These are phyloP conservation scores for Scrobipalpa costella DNA, from an alignment of 2,888 invertebrate species.

Conservation along the genomic window DNA sequence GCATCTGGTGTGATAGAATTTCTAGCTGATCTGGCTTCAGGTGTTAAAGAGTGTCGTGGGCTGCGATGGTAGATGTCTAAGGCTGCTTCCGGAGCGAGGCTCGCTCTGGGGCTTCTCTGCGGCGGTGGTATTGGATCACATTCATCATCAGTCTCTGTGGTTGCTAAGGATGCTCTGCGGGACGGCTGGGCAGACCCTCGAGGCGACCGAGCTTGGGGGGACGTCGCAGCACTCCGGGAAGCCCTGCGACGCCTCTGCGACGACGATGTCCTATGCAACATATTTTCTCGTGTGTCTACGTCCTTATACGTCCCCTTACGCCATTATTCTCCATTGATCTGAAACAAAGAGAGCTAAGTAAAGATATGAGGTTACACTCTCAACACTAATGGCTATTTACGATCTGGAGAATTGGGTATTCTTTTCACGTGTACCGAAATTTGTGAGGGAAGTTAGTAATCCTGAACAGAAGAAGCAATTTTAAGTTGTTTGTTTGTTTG, in stretches of 20 bases:
- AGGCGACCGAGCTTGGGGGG: constrained; percentile 81
- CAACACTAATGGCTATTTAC: constrained; percentile 28
- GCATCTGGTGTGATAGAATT: constrained; percentile 84
- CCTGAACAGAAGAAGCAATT: constrained; percentile 46
- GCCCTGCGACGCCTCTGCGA: constrained; percentile 85
- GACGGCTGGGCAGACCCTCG: constrained; percentile 72
- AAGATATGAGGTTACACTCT: constrained; percentile 9
- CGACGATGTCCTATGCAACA: constrained; percentile 84
- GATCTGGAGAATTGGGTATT: constrained; percentile 32
- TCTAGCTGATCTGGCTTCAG: constrained; percentile 81
- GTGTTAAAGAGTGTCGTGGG: constrained; percentile 79
- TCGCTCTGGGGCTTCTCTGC: constrained; percentile 80
- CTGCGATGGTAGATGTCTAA: constrained; percentile 78
- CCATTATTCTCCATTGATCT: constrained; percentile 30
- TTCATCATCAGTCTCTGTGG: constrained; percentile 83
- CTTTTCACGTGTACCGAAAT: constrained; percentile 37
- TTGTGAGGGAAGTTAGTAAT: constrained; percentile 45
- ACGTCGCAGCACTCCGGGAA: constrained; percentile 84
- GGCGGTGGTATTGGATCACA: constrained; percentile 62
- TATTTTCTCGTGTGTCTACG: constrained; percentile 46
- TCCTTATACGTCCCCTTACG: background rate
- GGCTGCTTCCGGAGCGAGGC: constrained; percentile 80
- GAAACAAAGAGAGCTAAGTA: constrained; percentile 26
- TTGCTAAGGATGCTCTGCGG: constrained; percentile 81
- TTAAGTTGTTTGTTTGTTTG: constrained; percentile 53